Conservation (phyloP, 2,113 vertebrate genomes). For the Potamarius usumacintae region DNA sequence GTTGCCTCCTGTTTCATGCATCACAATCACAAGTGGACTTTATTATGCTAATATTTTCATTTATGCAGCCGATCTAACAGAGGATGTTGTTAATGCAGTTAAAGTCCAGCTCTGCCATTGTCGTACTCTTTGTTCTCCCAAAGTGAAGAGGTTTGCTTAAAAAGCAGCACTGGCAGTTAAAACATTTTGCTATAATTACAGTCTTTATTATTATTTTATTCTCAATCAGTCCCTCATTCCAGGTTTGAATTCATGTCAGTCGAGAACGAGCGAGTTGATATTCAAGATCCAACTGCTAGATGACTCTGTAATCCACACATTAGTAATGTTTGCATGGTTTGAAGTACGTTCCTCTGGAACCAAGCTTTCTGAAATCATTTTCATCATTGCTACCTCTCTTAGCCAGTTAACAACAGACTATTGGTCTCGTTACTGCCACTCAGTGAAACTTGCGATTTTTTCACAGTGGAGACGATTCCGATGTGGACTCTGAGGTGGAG, state of each 20-base stretch:
- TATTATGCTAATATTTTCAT: constrained; percentile 37
- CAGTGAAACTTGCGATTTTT: constrained; percentile 13
- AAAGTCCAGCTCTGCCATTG: not conserved
- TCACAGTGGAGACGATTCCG: constrained; percentile 86
- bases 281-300: not conserved
- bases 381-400: not conserved
- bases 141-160: not conserved
- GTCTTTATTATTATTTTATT: not conserved
- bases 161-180: not conserved
- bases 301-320: not conserved
- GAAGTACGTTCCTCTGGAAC: not conserved
- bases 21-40: constrained; percentile 22
- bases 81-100: constrained; percentile 8
- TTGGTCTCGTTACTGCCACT: not conserved
- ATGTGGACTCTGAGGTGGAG: constrained; percentile 92
- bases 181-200: not conserved
- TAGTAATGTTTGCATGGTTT: not conserved
- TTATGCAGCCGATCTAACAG: constrained; percentile 17
- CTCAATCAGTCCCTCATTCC: not conserved
- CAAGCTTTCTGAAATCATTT: not conserved
- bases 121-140: not conserved
- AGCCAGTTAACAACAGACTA: not conserved
- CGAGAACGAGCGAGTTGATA: not conserved
- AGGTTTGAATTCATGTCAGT: not conserved
- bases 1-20: constrained; percentile 18